Conservation (phyloP, 1,140 invertebrate genomes). For the Phocides pigmalion region DNA sequence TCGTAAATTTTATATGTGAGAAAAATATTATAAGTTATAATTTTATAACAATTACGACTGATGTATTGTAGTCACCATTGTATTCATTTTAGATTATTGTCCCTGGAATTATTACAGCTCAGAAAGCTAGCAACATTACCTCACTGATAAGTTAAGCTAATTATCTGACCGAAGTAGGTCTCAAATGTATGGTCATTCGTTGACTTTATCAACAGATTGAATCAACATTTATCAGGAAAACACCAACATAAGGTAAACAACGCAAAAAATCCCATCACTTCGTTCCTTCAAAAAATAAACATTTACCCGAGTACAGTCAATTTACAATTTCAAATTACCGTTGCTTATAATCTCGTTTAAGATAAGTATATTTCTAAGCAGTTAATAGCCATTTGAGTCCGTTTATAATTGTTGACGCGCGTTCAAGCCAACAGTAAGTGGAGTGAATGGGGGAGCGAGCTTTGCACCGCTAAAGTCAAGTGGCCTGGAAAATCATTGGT, state of each 20-base stretch:
- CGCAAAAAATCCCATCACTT: not conserved
- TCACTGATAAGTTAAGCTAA: too few relatives aligned
- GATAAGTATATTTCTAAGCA: slow-evolving; percentile 2
- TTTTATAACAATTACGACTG: too few relatives aligned
- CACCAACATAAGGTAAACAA: not conserved
- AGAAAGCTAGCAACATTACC: too few relatives aligned
- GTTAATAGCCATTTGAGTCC: slow-evolving; percentile 10
- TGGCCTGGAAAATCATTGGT: slow-evolving; percentile 20
- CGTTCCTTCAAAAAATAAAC: not conserved
- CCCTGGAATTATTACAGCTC: too few relatives aligned
- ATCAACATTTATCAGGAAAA: too few relatives aligned
- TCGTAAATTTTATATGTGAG: too few relatives aligned
- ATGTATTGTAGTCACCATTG: too few relatives aligned
- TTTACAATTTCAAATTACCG: slow-evolving; percentile 11
- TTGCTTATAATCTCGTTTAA: not conserved
- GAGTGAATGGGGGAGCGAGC: slow-evolving; percentile 20
- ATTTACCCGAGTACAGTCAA: slow-evolving; percentile 30
- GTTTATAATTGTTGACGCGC: slow-evolving; percentile 23
- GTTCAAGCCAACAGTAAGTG: slow-evolving; percentile 9
- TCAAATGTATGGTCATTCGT: too few relatives aligned
- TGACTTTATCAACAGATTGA: too few relatives aligned
- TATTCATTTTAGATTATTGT: too few relatives aligned
- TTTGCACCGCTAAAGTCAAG: slow-evolving; percentile 16
- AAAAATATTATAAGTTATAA: too few relatives aligned
- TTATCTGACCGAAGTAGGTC: too few relatives aligned